A percentile compares a stretch with the other conserved stretches of the same genome.
These are phyloP conservation scores for Trichomalopsis sarcophagae DNA, from an alignment of 1,140 invertebrate species.

Conservation along the genomic window DNA sequence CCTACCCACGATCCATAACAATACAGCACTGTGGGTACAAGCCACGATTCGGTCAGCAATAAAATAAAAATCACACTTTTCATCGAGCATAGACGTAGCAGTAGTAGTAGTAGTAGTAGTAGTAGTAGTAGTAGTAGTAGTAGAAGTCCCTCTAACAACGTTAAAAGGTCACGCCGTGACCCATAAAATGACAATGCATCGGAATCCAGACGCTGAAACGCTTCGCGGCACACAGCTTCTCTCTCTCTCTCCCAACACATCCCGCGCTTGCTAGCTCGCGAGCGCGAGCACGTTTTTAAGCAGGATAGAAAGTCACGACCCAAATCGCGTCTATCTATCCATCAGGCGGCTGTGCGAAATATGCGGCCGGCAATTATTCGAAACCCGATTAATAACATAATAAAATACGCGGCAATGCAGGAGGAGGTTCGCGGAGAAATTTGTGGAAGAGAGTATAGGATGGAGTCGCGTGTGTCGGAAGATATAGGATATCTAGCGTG, in stretches of 20 bases:
- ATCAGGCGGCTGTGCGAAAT: not conserved
- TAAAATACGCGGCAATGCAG: not conserved
- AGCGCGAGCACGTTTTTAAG: not conserved
- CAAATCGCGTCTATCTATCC: not conserved
- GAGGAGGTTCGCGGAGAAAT: not conserved
- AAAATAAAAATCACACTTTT: not conserved
- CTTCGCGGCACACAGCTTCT: not conserved
- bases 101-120: too few relatives aligned
- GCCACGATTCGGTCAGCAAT: not conserved
- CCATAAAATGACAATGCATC: constrained; percentile 36
- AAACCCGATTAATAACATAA: not conserved
- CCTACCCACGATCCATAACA: too few relatives aligned
- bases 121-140: too few relatives aligned
- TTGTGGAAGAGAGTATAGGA: too few relatives aligned
- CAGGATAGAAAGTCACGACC: constrained; percentile 43
- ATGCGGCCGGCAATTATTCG: not conserved
- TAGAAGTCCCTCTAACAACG: not conserved
- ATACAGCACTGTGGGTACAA: too few relatives aligned
- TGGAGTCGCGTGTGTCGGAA: too few relatives aligned
- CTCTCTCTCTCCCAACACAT: not conserved
- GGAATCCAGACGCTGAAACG: not conserved
- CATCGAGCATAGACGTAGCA: too few relatives aligned
- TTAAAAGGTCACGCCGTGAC: constrained; percentile 35
- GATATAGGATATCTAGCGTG: too few relatives aligned
- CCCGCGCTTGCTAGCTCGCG: not conserved